Evolutionary conservation across 2,797 vertebrate species (phyloP).

Genomic region (Myoxocephalus aenaeus): DNA sequence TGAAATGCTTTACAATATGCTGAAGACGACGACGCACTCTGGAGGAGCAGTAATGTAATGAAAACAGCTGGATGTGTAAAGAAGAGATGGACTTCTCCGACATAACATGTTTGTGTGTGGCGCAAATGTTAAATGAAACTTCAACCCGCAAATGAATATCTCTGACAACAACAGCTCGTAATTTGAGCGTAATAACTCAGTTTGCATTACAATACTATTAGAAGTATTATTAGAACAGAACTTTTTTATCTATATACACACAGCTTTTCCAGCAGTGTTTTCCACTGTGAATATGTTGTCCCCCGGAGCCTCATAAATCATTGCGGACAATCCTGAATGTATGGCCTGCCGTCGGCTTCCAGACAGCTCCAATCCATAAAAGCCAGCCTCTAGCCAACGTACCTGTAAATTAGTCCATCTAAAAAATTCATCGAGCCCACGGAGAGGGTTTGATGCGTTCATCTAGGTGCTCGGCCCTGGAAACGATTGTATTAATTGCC

Average conservation of each 20-base stretch:
- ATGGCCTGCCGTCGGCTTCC: slow-evolving; percentile 30
- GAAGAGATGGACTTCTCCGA: background rate
- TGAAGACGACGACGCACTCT: background rate
- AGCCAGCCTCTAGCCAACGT: slow-evolving; percentile 44
- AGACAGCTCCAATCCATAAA: slow-evolving; percentile 59
- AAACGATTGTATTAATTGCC: slow-evolving; percentile 73
- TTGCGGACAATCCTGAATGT: slow-evolving; percentile 34
- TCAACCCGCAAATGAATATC: background rate
- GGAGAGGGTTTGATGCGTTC: slow-evolving; percentile 44
- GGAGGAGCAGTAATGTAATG: background rate
- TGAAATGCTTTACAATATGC: slow-evolving; percentile 53
- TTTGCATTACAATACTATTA: slow-evolving; percentile 7
- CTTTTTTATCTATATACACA: slow-evolving; percentile 15
- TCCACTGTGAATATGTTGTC: background rate
- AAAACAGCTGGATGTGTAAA: background rate
- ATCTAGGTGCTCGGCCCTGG: slow-evolving; percentile 51
- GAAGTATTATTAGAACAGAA: too few relatives aligned
- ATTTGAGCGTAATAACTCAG: background rate
- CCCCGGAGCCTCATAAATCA: slow-evolving; percentile 29
- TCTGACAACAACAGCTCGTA: slow-evolving; percentile 10
- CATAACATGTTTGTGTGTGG: background rate
- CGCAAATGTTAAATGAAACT: background rate
- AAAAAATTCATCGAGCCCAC: slow-evolving; percentile 62
- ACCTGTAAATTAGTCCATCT: slow-evolving; percentile 63
- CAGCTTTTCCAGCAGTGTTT: slow-evolving; percentile 11